Conservation (phyloP, 2,113 vertebrate species). For the Emydocephalus ijimae region DNA sequence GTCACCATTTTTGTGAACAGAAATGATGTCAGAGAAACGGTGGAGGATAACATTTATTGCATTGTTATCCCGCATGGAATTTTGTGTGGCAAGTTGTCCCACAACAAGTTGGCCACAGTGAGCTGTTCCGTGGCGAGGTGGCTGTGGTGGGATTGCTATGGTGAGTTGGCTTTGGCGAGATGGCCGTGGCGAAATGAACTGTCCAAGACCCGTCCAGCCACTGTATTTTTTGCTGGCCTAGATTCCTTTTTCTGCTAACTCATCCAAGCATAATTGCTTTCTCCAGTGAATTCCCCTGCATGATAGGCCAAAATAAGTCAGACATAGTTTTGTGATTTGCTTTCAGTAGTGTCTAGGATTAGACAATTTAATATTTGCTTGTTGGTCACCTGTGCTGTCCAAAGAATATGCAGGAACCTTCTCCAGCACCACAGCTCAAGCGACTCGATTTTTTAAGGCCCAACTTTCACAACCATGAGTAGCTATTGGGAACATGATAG, state of each 20-base stretch:
- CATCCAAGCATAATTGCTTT: not conserved
- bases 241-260: not conserved
- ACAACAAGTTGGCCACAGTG: too few relatives aligned
- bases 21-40: too few relatives aligned
- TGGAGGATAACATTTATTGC: too few relatives aligned
- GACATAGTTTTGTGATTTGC: not conserved
- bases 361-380: not conserved
- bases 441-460: not conserved
- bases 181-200: too few relatives aligned
- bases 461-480: not conserved
- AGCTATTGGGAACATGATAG: too few relatives aligned
- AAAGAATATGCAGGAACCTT: not conserved
- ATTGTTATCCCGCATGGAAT: too few relatives aligned
- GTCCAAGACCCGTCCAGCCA: too few relatives aligned
- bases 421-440: not conserved
- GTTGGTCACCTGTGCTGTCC: not conserved
- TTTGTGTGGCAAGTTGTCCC: too few relatives aligned
- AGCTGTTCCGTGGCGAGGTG: too few relatives aligned
- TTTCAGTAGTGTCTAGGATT: not conserved
- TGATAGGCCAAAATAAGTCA: not conserved
- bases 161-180: too few relatives aligned
- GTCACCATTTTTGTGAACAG: too few relatives aligned
- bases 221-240: not conserved
- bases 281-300: not conserved
- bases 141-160: too few relatives aligned